These are phyloP conservation scores for Peromyscus californicus DNA, from an alignment of 2,113 vertebrate genomes.

Conservation along the genomic window DNA sequence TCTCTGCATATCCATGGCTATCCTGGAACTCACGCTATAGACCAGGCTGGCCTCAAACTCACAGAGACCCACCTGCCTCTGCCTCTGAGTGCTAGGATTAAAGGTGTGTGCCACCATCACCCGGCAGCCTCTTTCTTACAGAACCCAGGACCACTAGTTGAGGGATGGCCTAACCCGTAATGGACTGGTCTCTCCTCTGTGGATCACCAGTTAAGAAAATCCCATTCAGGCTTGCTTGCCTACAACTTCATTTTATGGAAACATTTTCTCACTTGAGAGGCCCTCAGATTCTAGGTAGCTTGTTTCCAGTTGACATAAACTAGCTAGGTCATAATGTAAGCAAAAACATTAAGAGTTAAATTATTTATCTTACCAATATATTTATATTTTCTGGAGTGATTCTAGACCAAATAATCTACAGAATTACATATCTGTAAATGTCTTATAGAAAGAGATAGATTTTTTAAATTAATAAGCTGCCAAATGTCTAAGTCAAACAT, in stretches of 20 bases:
- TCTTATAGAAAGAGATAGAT: neutral
- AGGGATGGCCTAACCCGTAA: neutral
- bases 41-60: neutral
- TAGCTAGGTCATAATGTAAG: neutral
- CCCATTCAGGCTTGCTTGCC: neutral
- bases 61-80: neutral
- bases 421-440: neutral
- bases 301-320: neutral
- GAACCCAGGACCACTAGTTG: neutral
- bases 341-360: neutral
- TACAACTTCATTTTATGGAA: neutral
- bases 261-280: neutral
- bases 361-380: slow-evolving; percentile 13
- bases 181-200: neutral
- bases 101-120: neutral
- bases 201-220: neutral
- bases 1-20: neutral
- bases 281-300: neutral
- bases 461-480: neutral
- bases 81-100: neutral
- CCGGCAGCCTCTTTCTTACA: neutral
- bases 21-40: neutral
- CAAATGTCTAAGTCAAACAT: neutral
- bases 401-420: neutral
- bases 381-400: neutral